Percentiles rank a stretch among this genome's conserved stretches.
phyloP scores from a whole-genome alignment of 2,113 vertebrate species.

The Callithrix jacchus region DNA sequence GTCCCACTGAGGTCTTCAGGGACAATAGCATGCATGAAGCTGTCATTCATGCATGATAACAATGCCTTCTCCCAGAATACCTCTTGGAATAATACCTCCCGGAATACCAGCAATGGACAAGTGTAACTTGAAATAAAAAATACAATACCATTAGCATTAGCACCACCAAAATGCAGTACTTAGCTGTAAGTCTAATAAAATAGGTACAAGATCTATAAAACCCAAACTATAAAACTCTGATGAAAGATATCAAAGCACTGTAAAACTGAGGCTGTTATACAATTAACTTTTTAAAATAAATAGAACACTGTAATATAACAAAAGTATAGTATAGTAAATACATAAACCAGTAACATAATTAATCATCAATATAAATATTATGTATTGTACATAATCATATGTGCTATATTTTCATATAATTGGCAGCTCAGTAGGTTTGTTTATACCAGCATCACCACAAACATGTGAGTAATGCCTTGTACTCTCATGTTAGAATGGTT shows the following conservation, averaged over 20 bases:
- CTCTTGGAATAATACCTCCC: not conserved
- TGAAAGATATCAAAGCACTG: too few species aligned
- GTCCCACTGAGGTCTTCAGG: not conserved
- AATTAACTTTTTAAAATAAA: not conserved
- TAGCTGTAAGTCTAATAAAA: too few species aligned
- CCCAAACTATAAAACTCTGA: too few species aligned
- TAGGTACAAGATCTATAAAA: too few species aligned
- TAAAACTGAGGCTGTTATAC: not conserved
- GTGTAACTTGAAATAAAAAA: too few species aligned
- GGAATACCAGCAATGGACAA: not conserved
- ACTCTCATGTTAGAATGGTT: not conserved
- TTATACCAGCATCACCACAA: not conserved
- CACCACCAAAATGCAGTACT: too few species aligned
- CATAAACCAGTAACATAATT: not conserved
- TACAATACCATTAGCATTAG: too few species aligned
- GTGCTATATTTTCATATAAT: not conserved
- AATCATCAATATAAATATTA: not conserved
- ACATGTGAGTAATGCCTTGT: not conserved
- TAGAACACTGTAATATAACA: not conserved
- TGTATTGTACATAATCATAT: not conserved
- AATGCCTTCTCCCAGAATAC: not conserved
- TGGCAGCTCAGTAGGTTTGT: not conserved
- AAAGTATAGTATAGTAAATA: not conserved
- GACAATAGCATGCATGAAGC: not conserved
- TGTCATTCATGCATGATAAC: not conserved